These are phyloP conservation scores for Drosophila putrida DNA, from an alignment of 2,888 invertebrate species.

Conservation along the genomic window DNA sequence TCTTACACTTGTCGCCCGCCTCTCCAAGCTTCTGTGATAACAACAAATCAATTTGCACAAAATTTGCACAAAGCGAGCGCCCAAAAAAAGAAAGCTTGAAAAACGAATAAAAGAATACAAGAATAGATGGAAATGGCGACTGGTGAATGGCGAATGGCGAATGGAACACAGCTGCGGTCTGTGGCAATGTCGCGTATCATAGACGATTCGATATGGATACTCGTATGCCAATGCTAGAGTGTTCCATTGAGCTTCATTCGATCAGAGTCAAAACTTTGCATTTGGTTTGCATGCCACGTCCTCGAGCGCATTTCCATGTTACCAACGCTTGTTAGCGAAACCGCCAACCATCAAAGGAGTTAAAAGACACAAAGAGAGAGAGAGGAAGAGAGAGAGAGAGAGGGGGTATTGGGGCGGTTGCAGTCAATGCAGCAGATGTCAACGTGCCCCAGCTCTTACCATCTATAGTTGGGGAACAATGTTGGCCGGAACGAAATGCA, in stretches of 20 bases:
- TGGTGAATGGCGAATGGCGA: constrained; percentile 8
- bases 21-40: constrained; percentile 56
- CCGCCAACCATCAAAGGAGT: constrained; percentile 59
- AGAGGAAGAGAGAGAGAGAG: neutral
- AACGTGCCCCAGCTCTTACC: constrained; percentile 43
- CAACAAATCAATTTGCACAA: constrained; percentile 82
- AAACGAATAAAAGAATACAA: neutral
- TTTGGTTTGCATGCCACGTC: constrained; percentile 79
- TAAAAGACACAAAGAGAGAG: no score
- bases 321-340: constrained; percentile 73
- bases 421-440: constrained; percentile 46
- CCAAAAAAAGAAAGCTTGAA: constrained; percentile 6
- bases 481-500: constrained; percentile 43
- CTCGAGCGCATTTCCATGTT: constrained; percentile 74
- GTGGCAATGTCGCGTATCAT: constrained; percentile 53
- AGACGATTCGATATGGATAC: constrained; percentile 36
- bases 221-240: constrained; percentile 48
- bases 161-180: constrained; percentile 48
- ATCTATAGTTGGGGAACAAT: constrained; percentile 13
- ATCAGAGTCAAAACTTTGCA: constrained; percentile 64
- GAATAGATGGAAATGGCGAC: constrained; percentile 27
- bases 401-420: constrained; percentile 3
- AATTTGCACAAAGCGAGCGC: constrained; percentile 70
- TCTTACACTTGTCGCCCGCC: neutral
- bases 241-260: constrained; percentile 12